Evolutionary conservation across 2,797 vertebrate genomes (phyloP).

Genomic region (Dromococcyx pavoninus): DNA sequence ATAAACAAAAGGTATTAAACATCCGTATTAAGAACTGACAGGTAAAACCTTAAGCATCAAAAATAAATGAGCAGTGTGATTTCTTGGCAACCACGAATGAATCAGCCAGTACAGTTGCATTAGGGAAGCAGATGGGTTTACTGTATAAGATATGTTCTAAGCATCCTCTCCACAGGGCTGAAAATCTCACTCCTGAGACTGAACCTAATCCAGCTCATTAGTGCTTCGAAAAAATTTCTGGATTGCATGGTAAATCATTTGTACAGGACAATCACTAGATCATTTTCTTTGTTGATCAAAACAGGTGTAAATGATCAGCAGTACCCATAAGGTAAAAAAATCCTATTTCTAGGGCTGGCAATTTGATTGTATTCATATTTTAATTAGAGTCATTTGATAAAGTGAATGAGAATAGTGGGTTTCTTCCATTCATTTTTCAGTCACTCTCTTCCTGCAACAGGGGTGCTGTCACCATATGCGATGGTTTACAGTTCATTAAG

Average conservation of each 20-base stretch:
- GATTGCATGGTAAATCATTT: neutral
- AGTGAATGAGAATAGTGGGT: neutral
- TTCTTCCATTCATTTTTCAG: neutral
- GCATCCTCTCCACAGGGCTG: neutral
- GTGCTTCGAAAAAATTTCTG: neutral
- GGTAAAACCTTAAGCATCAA: neutral
- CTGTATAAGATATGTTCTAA: neutral
- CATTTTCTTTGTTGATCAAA: neutral
- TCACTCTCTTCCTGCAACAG: neutral
- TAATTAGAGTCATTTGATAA: neutral
- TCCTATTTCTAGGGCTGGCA: neutral
- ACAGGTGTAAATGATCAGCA: neutral
- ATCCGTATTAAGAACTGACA: neutral
- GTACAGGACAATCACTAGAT: neutral
- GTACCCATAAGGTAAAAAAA: neutral
- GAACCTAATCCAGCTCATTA: neutral
- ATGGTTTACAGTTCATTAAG: conserved; percentile 72
- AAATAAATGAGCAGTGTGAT: neutral
- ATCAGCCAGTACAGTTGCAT: neutral
- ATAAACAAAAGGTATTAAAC: neutral
- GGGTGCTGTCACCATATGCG: conserved; percentile 64
- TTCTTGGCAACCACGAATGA: neutral
- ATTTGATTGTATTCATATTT: neutral
- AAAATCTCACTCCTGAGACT: neutral
- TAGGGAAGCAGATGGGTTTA: neutral